Evolutionary conservation across 2,113 vertebrate species (phyloP).

Genomic region (Dendropsophus ebraccatus): DNA sequence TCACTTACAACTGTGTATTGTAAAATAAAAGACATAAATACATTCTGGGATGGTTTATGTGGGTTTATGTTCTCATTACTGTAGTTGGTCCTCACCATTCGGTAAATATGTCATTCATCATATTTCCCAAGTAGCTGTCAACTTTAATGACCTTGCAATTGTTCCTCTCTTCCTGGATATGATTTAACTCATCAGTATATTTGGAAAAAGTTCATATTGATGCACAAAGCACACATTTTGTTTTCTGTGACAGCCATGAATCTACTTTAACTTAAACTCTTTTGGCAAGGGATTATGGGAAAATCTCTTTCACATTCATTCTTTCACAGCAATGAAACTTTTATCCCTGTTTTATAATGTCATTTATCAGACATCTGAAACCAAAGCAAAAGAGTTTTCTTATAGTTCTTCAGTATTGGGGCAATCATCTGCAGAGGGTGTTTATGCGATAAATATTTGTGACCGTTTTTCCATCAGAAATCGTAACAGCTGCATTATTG

Average conservation of each 20-base stretch:
- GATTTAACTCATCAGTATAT: neutral
- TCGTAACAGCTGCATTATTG: too few relatives aligned
- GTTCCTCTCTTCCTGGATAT: conserved; percentile 3
- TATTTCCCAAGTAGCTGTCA: neutral
- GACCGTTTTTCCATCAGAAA: too few relatives aligned
- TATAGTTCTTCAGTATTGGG: too few relatives aligned
- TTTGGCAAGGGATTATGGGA: neutral
- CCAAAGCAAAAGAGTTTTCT: too few relatives aligned
- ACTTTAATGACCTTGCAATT: conserved; percentile 4
- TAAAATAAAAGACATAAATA: neutral
- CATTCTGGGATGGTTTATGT: neutral
- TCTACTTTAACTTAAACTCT: neutral
- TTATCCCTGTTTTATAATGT: neutral
- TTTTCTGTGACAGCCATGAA: neutral
- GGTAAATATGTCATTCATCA: neutral
- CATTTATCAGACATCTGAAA: neutral
- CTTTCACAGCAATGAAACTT: neutral
- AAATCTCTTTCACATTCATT: neutral
- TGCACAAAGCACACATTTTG: neutral
- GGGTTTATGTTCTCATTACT: neutral
- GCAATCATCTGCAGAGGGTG: too few relatives aligned
- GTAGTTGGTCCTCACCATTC: neutral
- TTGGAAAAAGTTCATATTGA: neutral
- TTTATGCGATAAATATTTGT: too few relatives aligned
- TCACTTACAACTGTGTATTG: neutral